Evolutionary conservation across 1,140 invertebrate genomes (phyloP).

Genomic region (Hesperophylax magnus): DNA sequence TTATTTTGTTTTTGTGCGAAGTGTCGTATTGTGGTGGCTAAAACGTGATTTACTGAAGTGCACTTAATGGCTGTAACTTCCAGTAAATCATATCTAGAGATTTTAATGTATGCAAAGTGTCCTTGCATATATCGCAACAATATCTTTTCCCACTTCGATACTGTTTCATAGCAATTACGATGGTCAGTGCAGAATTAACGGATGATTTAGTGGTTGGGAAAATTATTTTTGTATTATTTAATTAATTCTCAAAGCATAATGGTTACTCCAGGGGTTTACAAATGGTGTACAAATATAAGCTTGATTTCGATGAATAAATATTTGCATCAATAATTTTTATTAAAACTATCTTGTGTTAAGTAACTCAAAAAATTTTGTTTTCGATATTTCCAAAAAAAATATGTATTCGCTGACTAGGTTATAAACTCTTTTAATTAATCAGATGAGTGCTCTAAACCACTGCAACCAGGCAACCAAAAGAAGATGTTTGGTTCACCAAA

Average conservation of each 20-base stretch:
- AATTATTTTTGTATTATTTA: conserved; percentile 29
- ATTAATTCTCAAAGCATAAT: background rate
- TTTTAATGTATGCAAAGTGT: conserved; percentile 36
- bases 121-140: background rate
- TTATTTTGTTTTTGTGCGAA: background rate
- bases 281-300: background rate
- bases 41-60: background rate
- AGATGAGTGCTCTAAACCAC: too few relatives aligned
- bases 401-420: too few relatives aligned
- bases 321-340: too few relatives aligned
- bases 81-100: conserved; percentile 15
- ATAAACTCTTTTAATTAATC: too few relatives aligned
- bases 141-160: background rate
- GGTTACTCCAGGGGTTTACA: background rate
- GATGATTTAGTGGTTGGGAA: conserved; percentile 1
- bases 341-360: too few relatives aligned
- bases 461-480: too few relatives aligned
- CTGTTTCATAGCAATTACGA: conserved; percentile 10
- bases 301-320: too few relatives aligned
- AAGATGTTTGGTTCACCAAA: too few relatives aligned
- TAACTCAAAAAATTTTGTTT: too few relatives aligned
- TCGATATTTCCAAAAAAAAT: too few relatives aligned
- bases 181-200: conserved; percentile 1
- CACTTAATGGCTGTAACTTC: background rate
- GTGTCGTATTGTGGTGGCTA: conserved; percentile 13